Evolutionary conservation across 2,113 vertebrate species (phyloP).

Genomic region (Callopanchax toddi): DNA sequence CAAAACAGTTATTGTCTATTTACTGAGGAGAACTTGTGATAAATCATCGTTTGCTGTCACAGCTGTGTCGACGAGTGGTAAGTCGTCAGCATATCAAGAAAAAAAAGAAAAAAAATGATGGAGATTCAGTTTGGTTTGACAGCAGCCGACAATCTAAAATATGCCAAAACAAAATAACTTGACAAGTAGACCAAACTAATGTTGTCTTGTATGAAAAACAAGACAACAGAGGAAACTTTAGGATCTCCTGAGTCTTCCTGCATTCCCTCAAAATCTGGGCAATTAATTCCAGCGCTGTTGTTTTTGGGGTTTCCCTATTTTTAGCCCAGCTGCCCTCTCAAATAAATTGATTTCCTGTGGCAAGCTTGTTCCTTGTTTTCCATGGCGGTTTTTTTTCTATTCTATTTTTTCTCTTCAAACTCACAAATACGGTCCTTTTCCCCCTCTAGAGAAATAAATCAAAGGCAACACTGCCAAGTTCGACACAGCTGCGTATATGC

Average conservation of each 20-base stretch:
- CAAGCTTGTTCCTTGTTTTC: conserved; percentile 68
- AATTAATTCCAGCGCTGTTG: conserved; percentile 77
- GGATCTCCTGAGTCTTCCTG: conserved; percentile 65
- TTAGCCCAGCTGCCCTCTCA: conserved; percentile 76
- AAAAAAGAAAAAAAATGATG: conserved; percentile 54
- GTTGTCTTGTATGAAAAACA: conserved; percentile 69
- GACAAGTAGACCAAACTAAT: conserved; percentile 72
- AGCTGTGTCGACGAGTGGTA: conserved; percentile 65
- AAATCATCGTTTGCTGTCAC: conserved; percentile 77
- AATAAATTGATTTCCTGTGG: conserved; percentile 81
- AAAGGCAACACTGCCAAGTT: conserved; percentile 70
- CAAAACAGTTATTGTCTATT: conserved; percentile 83
- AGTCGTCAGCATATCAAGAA: conserved; percentile 61
- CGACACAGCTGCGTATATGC: conserved; percentile 61
- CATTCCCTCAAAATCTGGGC: conserved; percentile 68
- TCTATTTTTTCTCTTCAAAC: conserved; percentile 23
- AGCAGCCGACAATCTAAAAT: conserved; percentile 68
- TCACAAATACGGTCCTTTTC: conserved; percentile 62
- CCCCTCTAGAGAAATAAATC: conserved; percentile 76
- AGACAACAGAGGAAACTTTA: conserved; percentile 72
- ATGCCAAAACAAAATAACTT: conserved; percentile 66
- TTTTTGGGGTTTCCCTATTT: conserved; percentile 74
- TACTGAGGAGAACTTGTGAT: conserved; percentile 70
- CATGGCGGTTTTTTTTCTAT: conserved; percentile 30
- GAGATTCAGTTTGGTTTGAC: conserved; percentile 71